Evolutionary conservation across 2,113 vertebrate genomes (phyloP).

Genomic region (Galbula dea): DNA sequence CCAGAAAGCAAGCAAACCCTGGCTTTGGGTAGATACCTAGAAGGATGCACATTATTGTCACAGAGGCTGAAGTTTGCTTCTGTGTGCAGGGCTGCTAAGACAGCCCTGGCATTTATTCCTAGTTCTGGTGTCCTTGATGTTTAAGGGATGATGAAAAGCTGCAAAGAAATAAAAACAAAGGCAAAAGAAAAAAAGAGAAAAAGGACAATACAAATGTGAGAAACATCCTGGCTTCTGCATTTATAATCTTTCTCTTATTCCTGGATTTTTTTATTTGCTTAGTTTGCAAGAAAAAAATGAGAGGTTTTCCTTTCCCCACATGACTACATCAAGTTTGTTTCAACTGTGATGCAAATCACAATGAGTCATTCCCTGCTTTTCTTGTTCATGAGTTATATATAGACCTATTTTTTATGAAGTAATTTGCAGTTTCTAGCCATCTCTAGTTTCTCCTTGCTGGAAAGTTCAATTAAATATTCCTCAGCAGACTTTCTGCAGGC

Average conservation of each 20-base stretch:
- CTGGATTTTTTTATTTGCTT: not conserved
- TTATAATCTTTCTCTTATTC: not conserved
- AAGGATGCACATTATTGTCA: accelerated
- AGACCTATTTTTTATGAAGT: not conserved
- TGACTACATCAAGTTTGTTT: not conserved
- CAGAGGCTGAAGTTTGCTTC: not conserved
- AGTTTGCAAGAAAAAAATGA: not conserved
- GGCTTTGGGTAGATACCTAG: not conserved
- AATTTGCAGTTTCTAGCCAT: not conserved
- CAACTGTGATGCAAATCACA: not conserved
- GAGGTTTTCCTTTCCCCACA: not conserved
- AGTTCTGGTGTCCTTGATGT: not conserved
- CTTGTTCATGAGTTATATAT: not conserved
- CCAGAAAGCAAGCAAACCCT: not conserved
- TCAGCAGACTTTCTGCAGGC: not conserved
- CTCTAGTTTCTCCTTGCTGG: not conserved
- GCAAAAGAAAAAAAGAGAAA: not conserved
- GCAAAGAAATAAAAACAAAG: not conserved
- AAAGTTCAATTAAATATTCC: not conserved
- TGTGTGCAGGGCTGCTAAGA: not conserved
- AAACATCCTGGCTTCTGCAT: not conserved
- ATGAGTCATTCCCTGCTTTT: conserved; percentile 20
- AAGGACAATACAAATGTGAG: not conserved
- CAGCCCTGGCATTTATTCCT: not conserved
- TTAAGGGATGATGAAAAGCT: not conserved